Evolutionary conservation across 2,888 invertebrate species (phyloP), one percentile per base, ranked within the genome.

Genomic region (Brachyopa scutellaris): DNA sequence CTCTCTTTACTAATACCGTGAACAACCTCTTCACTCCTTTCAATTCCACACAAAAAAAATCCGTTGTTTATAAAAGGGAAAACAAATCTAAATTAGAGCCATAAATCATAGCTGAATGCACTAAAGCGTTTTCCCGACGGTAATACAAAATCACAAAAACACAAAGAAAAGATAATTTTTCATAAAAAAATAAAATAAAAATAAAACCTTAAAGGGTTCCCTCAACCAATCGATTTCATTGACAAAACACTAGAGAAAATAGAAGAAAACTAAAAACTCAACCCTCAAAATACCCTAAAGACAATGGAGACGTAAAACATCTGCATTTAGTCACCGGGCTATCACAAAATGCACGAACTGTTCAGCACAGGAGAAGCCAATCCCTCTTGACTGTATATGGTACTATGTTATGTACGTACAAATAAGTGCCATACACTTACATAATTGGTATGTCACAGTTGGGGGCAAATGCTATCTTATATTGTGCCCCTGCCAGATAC

Each of bases 391-490:
- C 55, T 40, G 19, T 33, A 49, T 15, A 55, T 61, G 66, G 7
- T 62, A 53, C 64, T 57, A 42, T 64, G 53, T 66, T 57, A 42
- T 64, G 53, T 66, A 61, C 38, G 51, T 42, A 66, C 66, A 77
- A 55, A 53, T 61, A 59, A 79, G 13, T 59, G 17, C 13, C 79
- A 69, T 51, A 49, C 40, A 76, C 76, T 36, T 38, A 64, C 64
- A 59, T 76, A 82, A 64, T 77, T 61, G 70, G 47, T 72, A 66
- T 77, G 53, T 59, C 82, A 77, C 82, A 82, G 82, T 72, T 79
- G 79, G 79, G 66, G 79, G 74, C 74, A 55, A 69, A 62, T 77
- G 47, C 70, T 66, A 72, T 72, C 66, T 66, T n/a, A 42, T n/a
- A n/a, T 42, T 64, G 26, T 70, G 70, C 57, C 59, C 66, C 45